These are phyloP conservation scores for Nemurella pictetii DNA, from an alignment of 2,888 invertebrate genomes.

Conservation along the genomic window DNA sequence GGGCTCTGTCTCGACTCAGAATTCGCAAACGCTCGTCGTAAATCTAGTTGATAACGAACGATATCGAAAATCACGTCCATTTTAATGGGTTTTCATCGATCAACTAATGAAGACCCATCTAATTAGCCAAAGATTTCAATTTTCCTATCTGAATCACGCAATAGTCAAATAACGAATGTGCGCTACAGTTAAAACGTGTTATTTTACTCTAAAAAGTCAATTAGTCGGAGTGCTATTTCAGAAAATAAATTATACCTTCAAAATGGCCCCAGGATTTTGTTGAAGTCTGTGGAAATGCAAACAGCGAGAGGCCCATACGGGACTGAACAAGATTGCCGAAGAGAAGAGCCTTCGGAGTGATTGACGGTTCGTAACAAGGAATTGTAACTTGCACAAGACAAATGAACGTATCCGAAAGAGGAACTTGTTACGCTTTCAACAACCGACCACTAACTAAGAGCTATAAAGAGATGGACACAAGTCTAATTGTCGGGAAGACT, in stretches of 20 bases:
- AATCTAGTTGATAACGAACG: neutral
- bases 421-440: neutral
- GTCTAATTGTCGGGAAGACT: conserved; percentile 20
- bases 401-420: neutral
- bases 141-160: neutral
- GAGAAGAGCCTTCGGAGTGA: neutral
- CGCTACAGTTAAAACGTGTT: neutral
- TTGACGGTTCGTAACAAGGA: neutral
- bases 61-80: neutral
- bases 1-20: too few species aligned
- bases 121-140: neutral
- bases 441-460: neutral
- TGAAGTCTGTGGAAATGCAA: neutral
- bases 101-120: neutral
- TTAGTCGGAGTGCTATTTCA: neutral
- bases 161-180: neutral
- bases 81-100: neutral
- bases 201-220: neutral
- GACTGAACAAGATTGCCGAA: too few species aligned
- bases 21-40: neutral
- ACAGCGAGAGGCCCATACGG: neutral
- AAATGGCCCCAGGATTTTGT: neutral
- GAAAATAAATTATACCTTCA: neutral
- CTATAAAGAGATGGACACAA: neutral
- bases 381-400: neutral